These are phyloP conservation scores for Metopolophium dirhodum DNA, from an alignment of 1,140 invertebrate species.

Conservation along the genomic window DNA sequence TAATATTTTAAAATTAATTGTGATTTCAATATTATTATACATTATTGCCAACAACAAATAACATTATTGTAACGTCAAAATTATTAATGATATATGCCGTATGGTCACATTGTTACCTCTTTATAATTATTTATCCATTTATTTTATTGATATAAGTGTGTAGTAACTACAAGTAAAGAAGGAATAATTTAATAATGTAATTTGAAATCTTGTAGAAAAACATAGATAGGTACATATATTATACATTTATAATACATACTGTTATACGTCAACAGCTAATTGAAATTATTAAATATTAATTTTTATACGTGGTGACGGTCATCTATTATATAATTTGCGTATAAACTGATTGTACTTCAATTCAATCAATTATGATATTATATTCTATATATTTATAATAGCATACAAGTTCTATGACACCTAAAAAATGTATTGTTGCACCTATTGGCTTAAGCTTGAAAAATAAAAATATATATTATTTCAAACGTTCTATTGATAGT, in stretches of 20 bases:
- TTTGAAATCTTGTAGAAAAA: background rate
- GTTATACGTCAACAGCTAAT: background rate
- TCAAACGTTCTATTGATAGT: background rate
- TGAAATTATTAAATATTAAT: background rate
- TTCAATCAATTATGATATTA: background rate
- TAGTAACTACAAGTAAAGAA: background rate
- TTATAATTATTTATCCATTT: background rate
- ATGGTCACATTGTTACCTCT: background rate
- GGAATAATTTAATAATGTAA: background rate
- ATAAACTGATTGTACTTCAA: background rate
- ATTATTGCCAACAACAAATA: background rate
- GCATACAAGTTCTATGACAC: no score
- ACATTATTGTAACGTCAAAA: background rate
- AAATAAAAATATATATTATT: background rate
- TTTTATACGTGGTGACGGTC: background rate
- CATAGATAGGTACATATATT: no score
- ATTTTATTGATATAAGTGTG: background rate
- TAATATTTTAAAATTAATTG: no score
- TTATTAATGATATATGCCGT: background rate
- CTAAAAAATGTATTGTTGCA: background rate
- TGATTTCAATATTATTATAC: no score
- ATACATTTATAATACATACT: background rate
- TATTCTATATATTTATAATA: background rate
- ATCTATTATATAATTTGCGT: background rate
- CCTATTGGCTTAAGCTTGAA: background rate